Evolutionary conservation across 2,888 invertebrate species (phyloP).

Genomic region (Lamellibrachia columna): DNA sequence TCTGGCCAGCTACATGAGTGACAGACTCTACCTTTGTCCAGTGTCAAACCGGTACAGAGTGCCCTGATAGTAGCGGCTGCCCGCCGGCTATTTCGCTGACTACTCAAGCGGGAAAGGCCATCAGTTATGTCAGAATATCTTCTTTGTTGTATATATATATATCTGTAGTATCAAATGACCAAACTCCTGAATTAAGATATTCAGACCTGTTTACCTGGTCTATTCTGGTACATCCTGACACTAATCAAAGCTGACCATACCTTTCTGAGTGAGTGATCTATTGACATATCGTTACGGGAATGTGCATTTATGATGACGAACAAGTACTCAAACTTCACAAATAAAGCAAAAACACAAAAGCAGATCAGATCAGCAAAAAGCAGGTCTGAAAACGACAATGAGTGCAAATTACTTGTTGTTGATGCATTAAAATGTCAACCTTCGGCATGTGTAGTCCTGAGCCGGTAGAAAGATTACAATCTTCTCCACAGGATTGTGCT

Average conservation of each 20-base stretch:
- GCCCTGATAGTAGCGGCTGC: background rate
- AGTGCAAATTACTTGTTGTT: constrained; percentile 5
- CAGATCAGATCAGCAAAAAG: background rate
- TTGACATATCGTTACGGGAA: background rate
- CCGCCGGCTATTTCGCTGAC: too few species aligned
- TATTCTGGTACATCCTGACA: background rate
- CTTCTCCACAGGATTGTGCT: background rate
- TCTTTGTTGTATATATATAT: background rate
- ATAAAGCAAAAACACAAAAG: background rate
- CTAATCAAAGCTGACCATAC: background rate
- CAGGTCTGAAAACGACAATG: background rate
- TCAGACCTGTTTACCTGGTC: background rate
- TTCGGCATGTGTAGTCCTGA: background rate
- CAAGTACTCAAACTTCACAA: background rate
- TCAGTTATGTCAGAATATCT: background rate
- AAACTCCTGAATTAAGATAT: too few species aligned
- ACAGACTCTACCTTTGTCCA: background rate
- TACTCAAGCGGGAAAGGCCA: background rate
- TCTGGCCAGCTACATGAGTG: background rate
- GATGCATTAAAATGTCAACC: background rate
- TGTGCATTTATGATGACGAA: background rate
- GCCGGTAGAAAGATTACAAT: background rate
- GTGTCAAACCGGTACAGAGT: background rate
- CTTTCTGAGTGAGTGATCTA: background rate
- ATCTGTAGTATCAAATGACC: background rate